Evolutionary conservation across 2,113 vertebrate species (phyloP), one percentile per base, ranked within the genome.

Genomic region (Perognathus longimembris): DNA sequence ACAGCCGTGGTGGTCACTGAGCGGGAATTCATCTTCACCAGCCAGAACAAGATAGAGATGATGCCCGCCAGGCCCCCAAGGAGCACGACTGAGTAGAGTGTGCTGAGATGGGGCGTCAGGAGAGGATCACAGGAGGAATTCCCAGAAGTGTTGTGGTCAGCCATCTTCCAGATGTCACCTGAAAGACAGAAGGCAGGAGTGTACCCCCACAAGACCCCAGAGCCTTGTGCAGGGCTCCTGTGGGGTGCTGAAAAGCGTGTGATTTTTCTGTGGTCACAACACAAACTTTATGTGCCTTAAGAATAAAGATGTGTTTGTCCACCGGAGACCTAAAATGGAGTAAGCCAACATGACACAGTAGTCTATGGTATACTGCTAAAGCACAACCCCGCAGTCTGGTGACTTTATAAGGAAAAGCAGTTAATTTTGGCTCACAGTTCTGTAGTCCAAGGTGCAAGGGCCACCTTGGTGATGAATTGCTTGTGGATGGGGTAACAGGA

Each of bases 1-100:
- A 99, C 97, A 0, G 98, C 98, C 0, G 98, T 98, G 3, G 98
- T 99, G 50, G 98, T 99, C 96, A 98, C 97, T 0, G 99, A 99
- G 2, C 97, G 96, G 3, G 98, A 95, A 96, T 98, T 98, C 96
- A 98, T 98, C 96, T 98, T 99, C 88, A 97, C 96, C 63, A 99
- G 93, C 30, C 98, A 94, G 75, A 98, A 98, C 0, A 97, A 93
- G 97, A 99, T 99, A 0, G 97, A 96, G 78, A 97, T 89, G 38
- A 98, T 74, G 21, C 99, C 99, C 0, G 97, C 40, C 30, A 93
- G 95, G 1, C 99, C 99, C 12, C 97, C 98, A 24, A 98, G 11
- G 3, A 99, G 94, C 45, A 98, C 99, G 0, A 97, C 8, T 0
- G 85, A 96, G 93, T 99, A 99, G 89, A 98, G 98, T 0, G 70